phyloP scores from a whole-genome alignment of 1,140 invertebrate species.

The Papilio glaucus region DNA sequence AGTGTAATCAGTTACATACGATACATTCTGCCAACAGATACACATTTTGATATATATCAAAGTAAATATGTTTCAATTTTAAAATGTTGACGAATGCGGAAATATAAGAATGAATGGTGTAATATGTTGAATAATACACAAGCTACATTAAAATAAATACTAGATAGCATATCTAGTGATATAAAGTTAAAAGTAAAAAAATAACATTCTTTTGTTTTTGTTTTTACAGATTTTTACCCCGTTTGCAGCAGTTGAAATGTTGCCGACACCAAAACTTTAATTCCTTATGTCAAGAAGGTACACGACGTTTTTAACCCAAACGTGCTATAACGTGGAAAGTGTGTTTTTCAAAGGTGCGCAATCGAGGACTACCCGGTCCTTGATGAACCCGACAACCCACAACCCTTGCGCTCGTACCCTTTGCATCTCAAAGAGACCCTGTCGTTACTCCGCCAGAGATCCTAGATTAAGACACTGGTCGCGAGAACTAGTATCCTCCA shows the following conservation, averaged over 20 bases:
- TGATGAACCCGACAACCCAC: slow-evolving; percentile 79
- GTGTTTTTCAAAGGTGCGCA: slow-evolving; percentile 70
- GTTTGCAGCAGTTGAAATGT: slow-evolving; percentile 67
- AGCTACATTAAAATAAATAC: slow-evolving; percentile 7
- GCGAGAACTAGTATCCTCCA: slow-evolving; percentile 71
- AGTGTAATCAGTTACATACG: neutral
- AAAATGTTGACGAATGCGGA: slow-evolving; percentile 10
- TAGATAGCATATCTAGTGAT: neutral
- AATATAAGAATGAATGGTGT: neutral
- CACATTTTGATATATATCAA: neutral
- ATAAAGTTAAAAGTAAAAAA: neutral
- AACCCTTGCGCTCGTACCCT: slow-evolving; percentile 77
- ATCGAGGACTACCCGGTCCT: slow-evolving; percentile 82
- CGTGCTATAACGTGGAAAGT: slow-evolving; percentile 69
- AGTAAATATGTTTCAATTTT: neutral
- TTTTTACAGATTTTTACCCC: slow-evolving; percentile 69
- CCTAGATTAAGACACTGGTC: slow-evolving; percentile 81
- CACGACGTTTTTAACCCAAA: slow-evolving; percentile 55
- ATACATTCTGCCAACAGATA: too few relatives aligned
- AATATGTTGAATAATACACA: neutral
- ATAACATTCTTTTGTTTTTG: slow-evolving; percentile 51
- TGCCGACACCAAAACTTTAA: slow-evolving; percentile 71
- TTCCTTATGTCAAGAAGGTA: slow-evolving; percentile 75
- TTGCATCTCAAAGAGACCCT: slow-evolving; percentile 74
- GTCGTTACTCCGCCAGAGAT: slow-evolving; percentile 79